Conservation (phyloP, 1,140 invertebrate genomes). For the Magallana angulata region DNA sequence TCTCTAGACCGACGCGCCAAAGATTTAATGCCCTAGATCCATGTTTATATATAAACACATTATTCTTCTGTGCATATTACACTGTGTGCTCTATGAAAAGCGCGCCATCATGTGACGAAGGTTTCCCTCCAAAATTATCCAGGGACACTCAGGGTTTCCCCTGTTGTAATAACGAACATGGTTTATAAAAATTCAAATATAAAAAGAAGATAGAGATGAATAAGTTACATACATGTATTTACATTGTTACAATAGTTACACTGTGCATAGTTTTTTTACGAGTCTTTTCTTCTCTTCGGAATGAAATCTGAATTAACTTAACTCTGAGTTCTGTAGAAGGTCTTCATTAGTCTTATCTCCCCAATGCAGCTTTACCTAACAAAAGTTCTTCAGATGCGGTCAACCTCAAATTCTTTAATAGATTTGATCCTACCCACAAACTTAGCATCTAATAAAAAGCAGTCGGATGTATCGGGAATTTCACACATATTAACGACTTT, state of each 20-base stretch:
- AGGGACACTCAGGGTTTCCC: too few species aligned
- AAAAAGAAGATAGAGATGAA: too few species aligned
- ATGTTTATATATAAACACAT: slow-evolving; percentile 38
- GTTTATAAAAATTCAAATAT: too few species aligned
- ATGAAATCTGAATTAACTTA: too few species aligned
- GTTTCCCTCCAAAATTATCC: slow-evolving; percentile 7
- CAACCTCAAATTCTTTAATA: slow-evolving; percentile 34
- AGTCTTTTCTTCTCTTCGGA: too few species aligned
- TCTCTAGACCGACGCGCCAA: slow-evolving; percentile 1
- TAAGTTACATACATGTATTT: too few species aligned
- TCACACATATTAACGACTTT: slow-evolving; percentile 23
- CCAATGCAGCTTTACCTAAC: not conserved
- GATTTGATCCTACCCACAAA: slow-evolving; percentile 37
- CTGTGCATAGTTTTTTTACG: too few species aligned
- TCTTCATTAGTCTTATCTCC: not conserved
- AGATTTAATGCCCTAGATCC: slow-evolving; percentile 28
- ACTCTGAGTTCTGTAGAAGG: not conserved
- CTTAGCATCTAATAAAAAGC: slow-evolving; percentile 33
- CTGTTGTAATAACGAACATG: too few species aligned
- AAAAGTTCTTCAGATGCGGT: slow-evolving; percentile 33
- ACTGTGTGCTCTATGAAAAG: not conserved
- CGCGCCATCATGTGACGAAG: slow-evolving; percentile 1
- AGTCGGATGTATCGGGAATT: slow-evolving; percentile 3
- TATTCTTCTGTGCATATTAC: slow-evolving; percentile 17
- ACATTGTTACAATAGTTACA: too few species aligned